A percentile compares a stretch with the other conserved stretches of the same genome.
Evolutionary conservation across 2,113 vertebrate genomes (phyloP).

Genomic region (Apistogramma diplotaenia): DNA sequence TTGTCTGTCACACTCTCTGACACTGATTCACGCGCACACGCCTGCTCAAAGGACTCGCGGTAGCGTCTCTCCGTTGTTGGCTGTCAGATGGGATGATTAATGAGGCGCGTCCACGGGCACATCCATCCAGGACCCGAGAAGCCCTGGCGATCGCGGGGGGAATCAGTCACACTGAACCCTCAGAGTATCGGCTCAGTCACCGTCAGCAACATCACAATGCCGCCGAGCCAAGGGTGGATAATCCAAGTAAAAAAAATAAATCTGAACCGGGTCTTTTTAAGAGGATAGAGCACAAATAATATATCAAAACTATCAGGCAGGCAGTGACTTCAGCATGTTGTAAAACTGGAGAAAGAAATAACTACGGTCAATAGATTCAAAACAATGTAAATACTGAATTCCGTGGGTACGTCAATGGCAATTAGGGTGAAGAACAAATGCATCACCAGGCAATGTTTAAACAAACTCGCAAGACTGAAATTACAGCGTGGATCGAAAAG

Average conservation of each 20-base stretch:
- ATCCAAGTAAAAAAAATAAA: not conserved
- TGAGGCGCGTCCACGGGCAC: constrained; percentile 58
- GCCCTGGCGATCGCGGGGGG: constrained; percentile 43
- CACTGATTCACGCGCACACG: not conserved
- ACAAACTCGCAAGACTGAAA: not conserved
- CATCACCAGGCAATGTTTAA: not conserved
- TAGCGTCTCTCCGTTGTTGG: constrained; percentile 14
- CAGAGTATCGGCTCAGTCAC: constrained; percentile 10
- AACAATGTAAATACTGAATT: not conserved
- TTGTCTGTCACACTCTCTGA: not conserved
- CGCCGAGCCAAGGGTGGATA: not conserved
- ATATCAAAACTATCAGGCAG: not conserved
- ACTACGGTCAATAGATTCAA: not conserved
- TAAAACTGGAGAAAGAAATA: not conserved
- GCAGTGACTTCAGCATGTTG: not conserved
- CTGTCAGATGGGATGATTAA: constrained; percentile 67
- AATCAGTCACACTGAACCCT: constrained; percentile 37
- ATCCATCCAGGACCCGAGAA: constrained; percentile 52
- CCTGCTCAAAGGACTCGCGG: not conserved
- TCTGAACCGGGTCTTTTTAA: not conserved
- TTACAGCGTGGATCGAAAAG: not conserved
- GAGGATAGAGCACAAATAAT: not conserved
- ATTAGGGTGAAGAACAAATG: not conserved
- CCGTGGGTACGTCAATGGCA: not conserved
- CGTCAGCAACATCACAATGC: constrained; percentile 31